A percentile compares a stretch with the other conserved stretches of the same genome.
These are phyloP conservation scores for Caenorhabditis briggsae DNA, from an alignment of 1,140 invertebrate species.

Conservation along the genomic window DNA sequence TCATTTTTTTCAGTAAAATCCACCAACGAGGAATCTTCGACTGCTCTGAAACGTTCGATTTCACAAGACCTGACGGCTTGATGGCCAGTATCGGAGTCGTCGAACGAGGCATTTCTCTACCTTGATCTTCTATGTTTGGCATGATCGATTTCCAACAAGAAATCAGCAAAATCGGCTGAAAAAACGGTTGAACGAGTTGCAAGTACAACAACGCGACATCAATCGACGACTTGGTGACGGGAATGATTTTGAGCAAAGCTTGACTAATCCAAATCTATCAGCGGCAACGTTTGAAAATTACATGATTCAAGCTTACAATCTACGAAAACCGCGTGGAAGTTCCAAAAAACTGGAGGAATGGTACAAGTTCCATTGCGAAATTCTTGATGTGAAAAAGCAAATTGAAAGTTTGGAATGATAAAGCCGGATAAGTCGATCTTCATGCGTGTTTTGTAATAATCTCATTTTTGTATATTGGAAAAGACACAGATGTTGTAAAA, in stretches of 20 bases:
- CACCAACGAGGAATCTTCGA: not conserved
- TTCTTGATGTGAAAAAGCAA: too few relatives aligned
- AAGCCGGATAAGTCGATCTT: too few relatives aligned
- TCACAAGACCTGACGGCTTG: not conserved
- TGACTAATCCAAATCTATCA: not conserved
- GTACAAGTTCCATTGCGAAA: too few relatives aligned
- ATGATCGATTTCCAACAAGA: not conserved
- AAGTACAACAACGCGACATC: not conserved
- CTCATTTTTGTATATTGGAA: too few relatives aligned
- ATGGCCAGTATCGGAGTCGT: constrained; percentile 4
- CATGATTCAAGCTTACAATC: not conserved
- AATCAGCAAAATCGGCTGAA: not conserved
- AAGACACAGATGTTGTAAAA: too few relatives aligned
- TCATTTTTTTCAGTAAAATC: not conserved
- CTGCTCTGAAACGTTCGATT: not conserved
- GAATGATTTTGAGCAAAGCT: not conserved
- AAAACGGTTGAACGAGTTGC: not conserved
- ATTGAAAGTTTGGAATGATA: too few relatives aligned
- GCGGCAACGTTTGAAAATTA: not conserved
- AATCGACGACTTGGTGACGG: not conserved
- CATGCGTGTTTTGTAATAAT: too few relatives aligned
- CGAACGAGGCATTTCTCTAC: not conserved
- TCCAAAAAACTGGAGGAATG: too few relatives aligned
- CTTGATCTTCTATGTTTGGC: constrained; percentile 16
- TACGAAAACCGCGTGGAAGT: not conserved